Evolutionary conservation across 2,888 invertebrate genomes (phyloP).

Genomic region (Zaprionus bogoriensis): DNA sequence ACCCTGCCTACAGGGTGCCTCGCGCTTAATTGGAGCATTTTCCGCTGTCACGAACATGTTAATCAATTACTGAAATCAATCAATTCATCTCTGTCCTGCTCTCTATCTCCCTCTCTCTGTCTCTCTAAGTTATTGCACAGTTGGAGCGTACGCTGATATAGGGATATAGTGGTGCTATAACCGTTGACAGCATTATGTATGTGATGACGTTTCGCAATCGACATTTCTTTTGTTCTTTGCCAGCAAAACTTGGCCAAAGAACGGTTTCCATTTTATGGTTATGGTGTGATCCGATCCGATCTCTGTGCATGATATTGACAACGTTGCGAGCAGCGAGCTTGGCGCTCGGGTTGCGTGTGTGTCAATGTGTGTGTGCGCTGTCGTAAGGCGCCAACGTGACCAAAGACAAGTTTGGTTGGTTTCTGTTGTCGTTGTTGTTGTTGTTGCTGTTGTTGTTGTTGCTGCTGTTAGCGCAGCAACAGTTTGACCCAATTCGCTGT

Average conservation of each 20-base stretch:
- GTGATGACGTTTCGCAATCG: slow-evolving; percentile 19
- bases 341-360: slow-evolving; percentile 4
- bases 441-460: slow-evolving; percentile 19
- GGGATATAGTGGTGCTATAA: not conserved
- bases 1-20: not conserved
- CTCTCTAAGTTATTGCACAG: too few species aligned
- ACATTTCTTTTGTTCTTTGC: slow-evolving; percentile 28
- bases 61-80: slow-evolving; percentile 20
- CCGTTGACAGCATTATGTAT: not conserved
- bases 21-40: not conserved
- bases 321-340: not conserved
- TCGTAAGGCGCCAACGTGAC: slow-evolving; percentile 62
- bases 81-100: not conserved
- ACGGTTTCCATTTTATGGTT: slow-evolving; percentile 40
- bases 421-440: slow-evolving; percentile 19
- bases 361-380: slow-evolving; percentile 17
- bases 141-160: not conserved
- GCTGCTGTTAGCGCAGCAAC: slow-evolving; percentile 48
- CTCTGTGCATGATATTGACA: slow-evolving; percentile 39
- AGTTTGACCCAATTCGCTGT: slow-evolving; percentile 68
- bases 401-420: slow-evolving; percentile 71
- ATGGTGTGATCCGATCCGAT: slow-evolving; percentile 34
- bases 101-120: too few species aligned
- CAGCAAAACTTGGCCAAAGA: slow-evolving; percentile 42
- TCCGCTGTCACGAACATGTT: slow-evolving; percentile 4